These are phyloP conservation scores for Neoscelio sp. DNA, from an alignment of 2,888 invertebrate genomes.

Conservation along the genomic window DNA sequence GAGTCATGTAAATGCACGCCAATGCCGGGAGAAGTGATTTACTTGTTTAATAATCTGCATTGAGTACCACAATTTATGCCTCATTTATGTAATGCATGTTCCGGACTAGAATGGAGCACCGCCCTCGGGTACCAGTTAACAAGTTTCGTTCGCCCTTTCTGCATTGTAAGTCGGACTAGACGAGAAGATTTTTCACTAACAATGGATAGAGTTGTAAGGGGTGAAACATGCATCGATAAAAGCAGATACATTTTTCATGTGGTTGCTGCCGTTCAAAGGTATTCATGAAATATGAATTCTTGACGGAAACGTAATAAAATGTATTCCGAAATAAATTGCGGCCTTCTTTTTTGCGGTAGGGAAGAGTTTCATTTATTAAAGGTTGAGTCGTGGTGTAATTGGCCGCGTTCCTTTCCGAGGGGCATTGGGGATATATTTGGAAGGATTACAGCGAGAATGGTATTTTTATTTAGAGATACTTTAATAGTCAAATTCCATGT, in stretches of 20 bases:
- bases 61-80: slow-evolving; percentile 74
- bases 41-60: slow-evolving; percentile 77
- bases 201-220: slow-evolving; percentile 23
- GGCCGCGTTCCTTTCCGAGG: too few species aligned
- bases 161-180: slow-evolving; percentile 45
- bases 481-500: too few species aligned
- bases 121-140: slow-evolving; percentile 66
- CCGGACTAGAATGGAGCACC: slow-evolving; percentile 54
- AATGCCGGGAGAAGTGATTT: slow-evolving; percentile 72
- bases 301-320: slow-evolving; percentile 30
- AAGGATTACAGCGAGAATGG: too few species aligned
- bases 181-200: slow-evolving; percentile 52
- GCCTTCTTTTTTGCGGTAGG: background rate
- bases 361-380: too few species aligned
- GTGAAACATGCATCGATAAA: slow-evolving; percentile 36
- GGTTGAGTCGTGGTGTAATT: background rate
- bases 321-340: slow-evolving; percentile 18
- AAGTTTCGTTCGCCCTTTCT: slow-evolving; percentile 55
- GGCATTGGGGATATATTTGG: too few species aligned
- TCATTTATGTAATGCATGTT: slow-evolving; percentile 75
- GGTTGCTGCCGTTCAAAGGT: slow-evolving; percentile 21
- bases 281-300: slow-evolving; percentile 46
- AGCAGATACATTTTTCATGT: slow-evolving; percentile 42
- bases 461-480: too few species aligned
- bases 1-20: slow-evolving; percentile 66